A percentile compares a stretch with the other conserved stretches of the same genome.
Evolutionary conservation across 2,888 invertebrate species (phyloP).

Genomic region (Trissonchulus sp.): DNA sequence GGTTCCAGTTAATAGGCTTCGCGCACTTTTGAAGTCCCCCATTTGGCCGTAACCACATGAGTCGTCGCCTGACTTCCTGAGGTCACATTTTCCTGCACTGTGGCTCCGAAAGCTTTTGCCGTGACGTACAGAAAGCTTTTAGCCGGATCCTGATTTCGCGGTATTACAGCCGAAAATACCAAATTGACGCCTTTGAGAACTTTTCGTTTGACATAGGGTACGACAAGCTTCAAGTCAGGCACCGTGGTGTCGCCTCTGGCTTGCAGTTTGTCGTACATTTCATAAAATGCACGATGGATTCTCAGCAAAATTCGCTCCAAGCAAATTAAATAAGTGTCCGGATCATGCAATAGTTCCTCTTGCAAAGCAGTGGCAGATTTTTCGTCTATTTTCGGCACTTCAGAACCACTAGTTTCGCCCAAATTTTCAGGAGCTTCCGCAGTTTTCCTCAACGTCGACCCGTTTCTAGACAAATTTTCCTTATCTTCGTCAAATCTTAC

Average conservation of each 20-base stretch:
- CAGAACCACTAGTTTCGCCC: too few relatives aligned
- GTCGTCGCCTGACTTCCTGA: conserved; percentile 64
- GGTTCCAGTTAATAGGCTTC: conserved; percentile 39
- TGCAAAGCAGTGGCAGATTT: too few relatives aligned
- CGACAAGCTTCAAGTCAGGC: conserved; percentile 60
- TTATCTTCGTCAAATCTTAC: too few relatives aligned
- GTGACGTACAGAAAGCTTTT: conserved; percentile 77
- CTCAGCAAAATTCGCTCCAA: conserved; percentile 78
- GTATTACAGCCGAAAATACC: conserved; percentile 68
- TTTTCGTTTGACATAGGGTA: conserved; percentile 74
- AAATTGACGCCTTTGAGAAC: conserved; percentile 72
- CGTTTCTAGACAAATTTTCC: too few relatives aligned
- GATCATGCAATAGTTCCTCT: too few relatives aligned
- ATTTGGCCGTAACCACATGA: conserved; percentile 83
- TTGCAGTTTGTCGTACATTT: conserved; percentile 61
- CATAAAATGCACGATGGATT: conserved; percentile 76
- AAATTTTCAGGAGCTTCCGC: too few relatives aligned
- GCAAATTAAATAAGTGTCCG: conserved; percentile 70
- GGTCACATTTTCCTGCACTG: conserved; percentile 60
- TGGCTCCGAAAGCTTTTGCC: conserved; percentile 76
- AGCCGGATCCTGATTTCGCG: conserved; percentile 64
- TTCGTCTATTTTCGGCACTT: too few relatives aligned
- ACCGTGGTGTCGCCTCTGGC: conserved; percentile 43
- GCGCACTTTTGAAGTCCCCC: conserved; percentile 64
- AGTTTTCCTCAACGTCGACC: too few relatives aligned